A percentile compares a stretch with the other conserved stretches of the same genome.
These are phyloP conservation scores for Daphoenositta chrysoptera DNA, from an alignment of 2,113 vertebrate species.

Conservation along the genomic window DNA sequence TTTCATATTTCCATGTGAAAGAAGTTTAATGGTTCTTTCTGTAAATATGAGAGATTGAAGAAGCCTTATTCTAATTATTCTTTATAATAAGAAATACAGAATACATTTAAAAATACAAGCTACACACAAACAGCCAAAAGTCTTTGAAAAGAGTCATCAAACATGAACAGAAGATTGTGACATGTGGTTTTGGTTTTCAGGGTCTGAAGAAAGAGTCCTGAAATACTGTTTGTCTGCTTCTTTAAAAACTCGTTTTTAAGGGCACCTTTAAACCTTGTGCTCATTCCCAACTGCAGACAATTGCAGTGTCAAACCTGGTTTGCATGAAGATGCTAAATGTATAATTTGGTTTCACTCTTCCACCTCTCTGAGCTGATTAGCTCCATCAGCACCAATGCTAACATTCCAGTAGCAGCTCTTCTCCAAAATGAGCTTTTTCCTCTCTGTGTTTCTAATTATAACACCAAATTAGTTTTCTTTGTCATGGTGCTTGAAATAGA, in stretches of 20 bases:
- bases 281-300: background rate
- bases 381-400: slow-evolving; percentile 7
- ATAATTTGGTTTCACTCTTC: slow-evolving; percentile 8
- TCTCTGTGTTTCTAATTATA: slow-evolving; percentile 40
- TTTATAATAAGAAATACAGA: background rate
- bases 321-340: slow-evolving; percentile 4
- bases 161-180: background rate
- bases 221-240: background rate
- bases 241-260: background rate
- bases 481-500: slow-evolving; percentile 36
- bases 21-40: background rate
- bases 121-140: background rate
- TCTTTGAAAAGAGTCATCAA: background rate
- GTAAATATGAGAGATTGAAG: background rate
- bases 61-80: background rate
- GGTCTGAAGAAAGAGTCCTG: background rate
- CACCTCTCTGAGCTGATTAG: slow-evolving; percentile 27
- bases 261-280: background rate
- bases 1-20: background rate
- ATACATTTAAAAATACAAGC: background rate
- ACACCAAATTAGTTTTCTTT: slow-evolving; percentile 54
- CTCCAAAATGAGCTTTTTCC: slow-evolving; percentile 45
- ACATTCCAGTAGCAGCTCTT: slow-evolving; percentile 9
- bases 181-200: background rate
- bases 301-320: background rate